phyloP scores from a whole-genome alignment of 2,888 invertebrate species.

The Dryococelus australis region DNA sequence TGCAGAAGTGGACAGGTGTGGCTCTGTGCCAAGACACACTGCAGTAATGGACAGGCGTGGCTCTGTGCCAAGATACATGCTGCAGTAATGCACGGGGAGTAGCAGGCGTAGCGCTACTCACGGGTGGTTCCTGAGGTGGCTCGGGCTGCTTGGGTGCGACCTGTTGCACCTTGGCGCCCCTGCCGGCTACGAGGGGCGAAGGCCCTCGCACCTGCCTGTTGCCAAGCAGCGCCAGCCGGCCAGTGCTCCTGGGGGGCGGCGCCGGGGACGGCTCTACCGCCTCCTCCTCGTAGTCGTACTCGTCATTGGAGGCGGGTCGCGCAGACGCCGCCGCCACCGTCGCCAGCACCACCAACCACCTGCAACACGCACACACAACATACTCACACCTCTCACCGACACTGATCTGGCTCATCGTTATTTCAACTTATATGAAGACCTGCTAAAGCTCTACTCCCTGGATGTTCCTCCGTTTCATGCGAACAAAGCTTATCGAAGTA shows the following conservation, averaged over 20 bases:
- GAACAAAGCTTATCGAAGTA: too few relatives aligned
- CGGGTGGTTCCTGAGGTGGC: conserved; percentile 13
- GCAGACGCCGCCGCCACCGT: conserved; percentile 29
- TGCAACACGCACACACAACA: neutral
- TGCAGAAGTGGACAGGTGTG: too few relatives aligned
- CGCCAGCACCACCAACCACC: neutral
- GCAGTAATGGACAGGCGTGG: too few relatives aligned
- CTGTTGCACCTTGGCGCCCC: conserved; percentile 29
- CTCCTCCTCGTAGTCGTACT: conserved; percentile 38
- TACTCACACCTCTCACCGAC: too few relatives aligned
- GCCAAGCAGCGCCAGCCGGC: conserved; percentile 34
- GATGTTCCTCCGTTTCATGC: too few relatives aligned
- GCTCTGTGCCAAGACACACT: too few relatives aligned
- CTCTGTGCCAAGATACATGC: too few relatives aligned
- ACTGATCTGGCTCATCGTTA: too few relatives aligned
- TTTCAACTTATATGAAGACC: too few relatives aligned
- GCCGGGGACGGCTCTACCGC: conserved; percentile 26
- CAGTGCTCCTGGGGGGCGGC: conserved; percentile 20
- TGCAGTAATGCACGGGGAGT: too few relatives aligned
- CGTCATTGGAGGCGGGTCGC: conserved; percentile 28
- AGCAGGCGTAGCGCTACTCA: neutral
- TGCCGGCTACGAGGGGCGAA: conserved; percentile 34
- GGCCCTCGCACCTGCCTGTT: conserved; percentile 33
- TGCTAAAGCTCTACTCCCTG: too few relatives aligned
- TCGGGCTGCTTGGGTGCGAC: conserved; percentile 19